phyloP scores from a whole-genome alignment of 2,888 invertebrate genomes.

The Cynaeus angustus region DNA sequence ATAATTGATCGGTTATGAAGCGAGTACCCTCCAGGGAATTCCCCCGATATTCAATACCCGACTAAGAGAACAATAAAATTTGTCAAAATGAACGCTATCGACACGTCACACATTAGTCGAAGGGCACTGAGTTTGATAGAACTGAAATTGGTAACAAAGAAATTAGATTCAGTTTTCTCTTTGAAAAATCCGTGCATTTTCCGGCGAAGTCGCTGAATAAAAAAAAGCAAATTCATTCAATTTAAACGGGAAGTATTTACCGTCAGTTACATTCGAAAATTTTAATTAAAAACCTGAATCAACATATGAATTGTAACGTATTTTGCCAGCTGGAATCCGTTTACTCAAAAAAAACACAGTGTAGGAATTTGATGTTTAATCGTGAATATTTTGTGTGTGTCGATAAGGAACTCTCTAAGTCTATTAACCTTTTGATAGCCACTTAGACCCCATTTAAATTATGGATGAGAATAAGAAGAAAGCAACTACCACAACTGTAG shows the following conservation, averaged over 20 bases:
- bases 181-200: neutral
- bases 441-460: slow-evolving; percentile 1
- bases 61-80: neutral
- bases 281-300: slow-evolving; percentile 16
- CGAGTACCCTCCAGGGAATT: neutral
- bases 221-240: slow-evolving; percentile 3
- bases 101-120: neutral
- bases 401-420: too few species aligned
- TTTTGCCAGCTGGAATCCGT: neutral
- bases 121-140: neutral
- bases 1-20: slow-evolving; percentile 5
- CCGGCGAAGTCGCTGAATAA: neutral
- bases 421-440: neutral
- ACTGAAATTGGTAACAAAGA: neutral
- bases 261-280: slow-evolving; percentile 9
- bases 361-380: too few species aligned
- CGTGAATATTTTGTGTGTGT: neutral
- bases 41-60: too few species aligned
- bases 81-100: neutral
- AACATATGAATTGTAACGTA: slow-evolving; percentile 3
- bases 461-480: neutral
- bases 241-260: neutral
- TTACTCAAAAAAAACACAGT: slow-evolving; percentile 1
- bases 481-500: neutral
- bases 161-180: neutral